Evolutionary conservation across 2,888 invertebrate genomes (phyloP), one percentile per base, ranked within the genome.

Genomic region (Pyrgus malvae): DNA sequence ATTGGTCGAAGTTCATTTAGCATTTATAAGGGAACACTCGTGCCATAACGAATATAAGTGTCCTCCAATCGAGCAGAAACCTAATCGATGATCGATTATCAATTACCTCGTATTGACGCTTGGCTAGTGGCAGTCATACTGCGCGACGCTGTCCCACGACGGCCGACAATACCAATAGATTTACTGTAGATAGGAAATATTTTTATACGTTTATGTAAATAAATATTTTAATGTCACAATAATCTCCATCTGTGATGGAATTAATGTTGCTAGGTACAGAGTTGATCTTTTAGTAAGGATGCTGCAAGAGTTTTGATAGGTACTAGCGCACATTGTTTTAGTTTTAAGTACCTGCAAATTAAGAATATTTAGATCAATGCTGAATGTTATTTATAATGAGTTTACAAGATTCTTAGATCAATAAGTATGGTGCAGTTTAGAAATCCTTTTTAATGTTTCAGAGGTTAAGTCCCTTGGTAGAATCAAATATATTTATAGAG

Each of bases 121-220:
- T 4, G 27, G 41, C 41, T 14, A 16, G 41, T 27, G 9, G 21
- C 8, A 23, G 25, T 11, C 50, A 44, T 17, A 35, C 16, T 9
- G 25, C 44, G 27, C 21, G 17, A 37, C 16, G 50, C 27, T 33
- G 44, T 44, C 27, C 16, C 1, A 23, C 14, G 11, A 44, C 27
- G 45, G 27, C 41, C 33, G 46, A 54, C 9, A 55, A 55, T 63
- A 62, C 59, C 58, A 58, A 56, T 58, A 62, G 60, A 61, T 55
- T 57, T 56, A 54, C 31, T 58, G 57, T 63, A 63, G 62, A 42
- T 63, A 64, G 49, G 53, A 11, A 53, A 53, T 45, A 45, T 45
- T 49, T 40, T 48, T 27, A 40, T 49, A 49, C 55, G 29, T 57
- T 38, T 56, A 56, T 64, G 63, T 64, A 63, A 62, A 63, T 65